These are phyloP conservation scores for Hassar affinis DNA, from an alignment of 2,113 vertebrate genomes.

Conservation along the genomic window DNA sequence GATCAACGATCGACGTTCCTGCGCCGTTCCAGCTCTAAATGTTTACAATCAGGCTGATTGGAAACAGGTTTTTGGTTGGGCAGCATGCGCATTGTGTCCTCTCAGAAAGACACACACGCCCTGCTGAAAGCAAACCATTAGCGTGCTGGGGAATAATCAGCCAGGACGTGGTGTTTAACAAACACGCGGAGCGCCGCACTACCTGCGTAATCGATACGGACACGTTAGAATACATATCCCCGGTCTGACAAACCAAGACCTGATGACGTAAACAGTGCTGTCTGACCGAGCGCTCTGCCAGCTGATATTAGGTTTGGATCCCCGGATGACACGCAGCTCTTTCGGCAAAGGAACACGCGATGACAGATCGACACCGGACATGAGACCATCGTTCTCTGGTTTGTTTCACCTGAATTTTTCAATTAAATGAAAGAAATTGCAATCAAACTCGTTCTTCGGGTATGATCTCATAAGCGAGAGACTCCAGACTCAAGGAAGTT, in stretches of 20 bases:
- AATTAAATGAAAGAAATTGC: background rate
- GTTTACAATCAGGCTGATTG: background rate
- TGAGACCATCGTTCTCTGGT: background rate
- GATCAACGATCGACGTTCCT: background rate
- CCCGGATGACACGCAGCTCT: background rate
- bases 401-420: background rate
- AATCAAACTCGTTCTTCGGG: background rate
- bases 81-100: background rate
- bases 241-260: background rate
- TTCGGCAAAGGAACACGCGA: background rate
- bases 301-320: background rate
- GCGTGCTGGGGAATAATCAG: conserved; percentile 9
- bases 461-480: background rate
- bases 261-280: background rate
- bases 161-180: background rate
- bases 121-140: background rate
- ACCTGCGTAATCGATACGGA: background rate
- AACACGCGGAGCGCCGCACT: background rate
- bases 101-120: background rate
- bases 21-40: background rate
- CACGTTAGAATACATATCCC: background rate
- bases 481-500: background rate
- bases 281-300: background rate
- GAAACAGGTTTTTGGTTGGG: background rate
- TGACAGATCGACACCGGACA: background rate